phyloP scores from a whole-genome alignment of 2,113 vertebrate species.

The Eublepharis macularius region DNA sequence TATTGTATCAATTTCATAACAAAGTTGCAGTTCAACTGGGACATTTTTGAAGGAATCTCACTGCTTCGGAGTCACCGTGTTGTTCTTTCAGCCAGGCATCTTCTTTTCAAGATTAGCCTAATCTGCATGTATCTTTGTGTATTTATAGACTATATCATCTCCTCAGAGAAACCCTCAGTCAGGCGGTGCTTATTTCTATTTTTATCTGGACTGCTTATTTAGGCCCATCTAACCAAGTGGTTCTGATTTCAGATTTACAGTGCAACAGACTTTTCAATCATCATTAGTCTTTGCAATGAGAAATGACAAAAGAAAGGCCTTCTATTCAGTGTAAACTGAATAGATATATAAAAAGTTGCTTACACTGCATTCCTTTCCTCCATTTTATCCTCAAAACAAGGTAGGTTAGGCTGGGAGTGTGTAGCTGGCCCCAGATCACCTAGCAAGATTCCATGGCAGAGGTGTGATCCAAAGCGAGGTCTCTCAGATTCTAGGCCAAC shows the following conservation, averaged over 20 bases:
- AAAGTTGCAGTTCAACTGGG: slow-evolving; percentile 31
- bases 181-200: slow-evolving; percentile 56
- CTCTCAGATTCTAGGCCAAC: no score
- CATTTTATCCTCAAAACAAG: no score
- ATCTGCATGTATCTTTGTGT: slow-evolving; percentile 50
- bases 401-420: no score
- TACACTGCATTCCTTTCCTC: no score
- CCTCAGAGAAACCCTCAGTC: slow-evolving; percentile 28
- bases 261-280: slow-evolving; percentile 11
- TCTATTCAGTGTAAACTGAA: background rate
- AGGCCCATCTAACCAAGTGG: background rate
- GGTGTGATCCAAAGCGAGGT: no score
- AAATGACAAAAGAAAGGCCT: slow-evolving; percentile 1
- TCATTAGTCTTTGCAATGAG: background rate
- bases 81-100: slow-evolving; percentile 33
- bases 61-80: slow-evolving; percentile 24
- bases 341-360: no score
- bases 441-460: no score
- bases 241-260: slow-evolving; percentile 46
- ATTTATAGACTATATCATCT: slow-evolving; percentile 64
- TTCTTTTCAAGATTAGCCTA: slow-evolving; percentile 40
- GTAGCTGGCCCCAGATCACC: no score
- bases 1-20: background rate
- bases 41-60: slow-evolving; percentile 20
- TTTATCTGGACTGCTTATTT: slow-evolving; percentile 60